phyloP scores from a whole-genome alignment of 2,113 vertebrate genomes.

The Alosa alosa region DNA sequence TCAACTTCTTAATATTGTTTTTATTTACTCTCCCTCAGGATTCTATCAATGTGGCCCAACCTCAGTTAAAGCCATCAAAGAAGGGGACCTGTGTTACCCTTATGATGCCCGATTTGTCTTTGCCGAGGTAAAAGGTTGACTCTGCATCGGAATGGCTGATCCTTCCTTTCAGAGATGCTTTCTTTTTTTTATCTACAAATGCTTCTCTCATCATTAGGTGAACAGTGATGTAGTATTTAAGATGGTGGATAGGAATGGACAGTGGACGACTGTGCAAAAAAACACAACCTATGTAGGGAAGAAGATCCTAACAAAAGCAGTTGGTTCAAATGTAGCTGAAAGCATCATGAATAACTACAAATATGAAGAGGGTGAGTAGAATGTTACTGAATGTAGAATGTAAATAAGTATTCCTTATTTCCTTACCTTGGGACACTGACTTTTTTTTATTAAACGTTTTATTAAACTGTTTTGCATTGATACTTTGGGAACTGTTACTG shows the following conservation, averaged over 20 bases:
- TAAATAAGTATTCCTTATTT: no score
- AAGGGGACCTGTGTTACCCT: slow-evolving; percentile 76
- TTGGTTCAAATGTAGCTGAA: slow-evolving; percentile 49
- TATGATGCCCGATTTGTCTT: slow-evolving; percentile 84
- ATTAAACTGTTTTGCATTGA: no score
- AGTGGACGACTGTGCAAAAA: slow-evolving; percentile 54
- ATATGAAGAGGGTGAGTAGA: slow-evolving; percentile 75
- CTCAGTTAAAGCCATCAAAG: slow-evolving; percentile 81
- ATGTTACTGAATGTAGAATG: no score
- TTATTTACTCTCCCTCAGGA: slow-evolving; percentile 65
- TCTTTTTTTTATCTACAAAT: neutral
- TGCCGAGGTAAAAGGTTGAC: slow-evolving; percentile 77
- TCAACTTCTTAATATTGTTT: neutral
- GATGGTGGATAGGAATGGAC: slow-evolving; percentile 68
- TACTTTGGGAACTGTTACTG: no score
- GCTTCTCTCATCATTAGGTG: slow-evolving; percentile 68
- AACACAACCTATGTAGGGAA: slow-evolving; percentile 72
- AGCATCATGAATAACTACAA: slow-evolving; percentile 84
- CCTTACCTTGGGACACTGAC: neutral
- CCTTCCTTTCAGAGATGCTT: neutral
- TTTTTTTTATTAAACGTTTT: neutral
- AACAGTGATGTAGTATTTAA: slow-evolving; percentile 81
- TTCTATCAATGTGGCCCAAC: slow-evolving; percentile 87
- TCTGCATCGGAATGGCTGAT: neutral
- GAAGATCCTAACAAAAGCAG: slow-evolving; percentile 76